Evolutionary conservation across 2,888 invertebrate species (phyloP), one percentile per base, ranked within the genome.

Genomic region (Eupithecia subfuscata): DNA sequence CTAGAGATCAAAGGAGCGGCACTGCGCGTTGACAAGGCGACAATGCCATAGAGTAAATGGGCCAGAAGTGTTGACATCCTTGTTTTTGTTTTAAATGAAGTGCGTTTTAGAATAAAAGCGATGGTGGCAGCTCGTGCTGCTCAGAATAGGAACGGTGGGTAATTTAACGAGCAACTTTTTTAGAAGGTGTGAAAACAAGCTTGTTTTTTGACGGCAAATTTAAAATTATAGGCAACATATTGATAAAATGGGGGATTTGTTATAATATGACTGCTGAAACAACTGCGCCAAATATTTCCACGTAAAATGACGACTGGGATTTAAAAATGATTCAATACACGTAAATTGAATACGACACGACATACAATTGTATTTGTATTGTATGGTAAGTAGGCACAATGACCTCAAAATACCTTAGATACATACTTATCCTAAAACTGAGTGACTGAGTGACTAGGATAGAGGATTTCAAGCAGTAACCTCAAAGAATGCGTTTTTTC

Each of bases 1-100:
- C 56, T 69, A 34, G 68, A 87, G 86, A 83, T 89, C 89, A 88
- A 89, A 88, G 81, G 84, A 73, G 81, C 90, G 88, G 84, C 87
- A 80, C 84, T 84, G 84, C 83, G 86, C 85, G 82, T 82, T 84
- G 84, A 82, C 84, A 60, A 60, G 60, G 85, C 85, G 85, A 82
- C 87, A 83, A 82, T 76, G 75, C 79, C 83, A 87, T 75, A 87
- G 86, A 85, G 65, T 84, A 84, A 82, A 82, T 77, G 79, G 75
- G 69, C 70, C 71, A 83, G 82, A 81, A 73, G 76, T 67, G 71
- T 45, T 67, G 74, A 74, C 77, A 65, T 74, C 67, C 74, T 65
- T 76, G 64, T 74, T 71, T 56, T 74, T 76, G 71, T 71, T 72
- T 63, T 25, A 74, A 76, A 74, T 71, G 64, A 71, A 71, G 74